A percentile compares a stretch with the other conserved stretches of the same genome.
Evolutionary conservation across 2,888 invertebrate species (phyloP).

Genomic region (Antheraea assamensis): DNA sequence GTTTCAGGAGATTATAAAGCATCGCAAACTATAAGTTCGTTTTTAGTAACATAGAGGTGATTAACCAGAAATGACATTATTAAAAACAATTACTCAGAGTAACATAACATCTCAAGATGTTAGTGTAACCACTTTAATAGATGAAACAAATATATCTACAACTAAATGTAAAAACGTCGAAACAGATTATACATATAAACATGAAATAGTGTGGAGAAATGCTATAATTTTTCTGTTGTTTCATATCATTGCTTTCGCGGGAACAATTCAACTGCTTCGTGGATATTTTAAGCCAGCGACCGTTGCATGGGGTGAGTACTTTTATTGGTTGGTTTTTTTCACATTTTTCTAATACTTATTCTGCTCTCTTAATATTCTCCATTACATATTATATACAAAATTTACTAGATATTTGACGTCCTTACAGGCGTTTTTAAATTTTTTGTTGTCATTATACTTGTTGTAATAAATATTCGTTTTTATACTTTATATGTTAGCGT

Average conservation of each 20-base stretch:
- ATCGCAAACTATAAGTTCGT: background rate
- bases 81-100: background rate
- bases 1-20: background rate
- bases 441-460: no score
- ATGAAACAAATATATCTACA: background rate
- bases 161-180: background rate
- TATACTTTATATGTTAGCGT: no score
- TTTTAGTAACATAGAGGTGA: background rate
- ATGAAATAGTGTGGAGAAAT: background rate
- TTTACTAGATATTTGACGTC: no score
- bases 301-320: background rate
- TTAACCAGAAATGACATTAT: background rate
- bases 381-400: no score
- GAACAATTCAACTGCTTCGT: background rate
- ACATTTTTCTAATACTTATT: background rate
- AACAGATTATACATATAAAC: slow-evolving; percentile 1
- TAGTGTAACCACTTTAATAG: background rate
- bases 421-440: no score
- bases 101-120: background rate
- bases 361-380: no score
- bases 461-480: no score
- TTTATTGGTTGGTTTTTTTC: background rate
- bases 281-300: background rate
- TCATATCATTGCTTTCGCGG: background rate
- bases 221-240: background rate